Conservation (phyloP, 1,140 invertebrate species). For the Aphelenchoides avenae region DNA sequence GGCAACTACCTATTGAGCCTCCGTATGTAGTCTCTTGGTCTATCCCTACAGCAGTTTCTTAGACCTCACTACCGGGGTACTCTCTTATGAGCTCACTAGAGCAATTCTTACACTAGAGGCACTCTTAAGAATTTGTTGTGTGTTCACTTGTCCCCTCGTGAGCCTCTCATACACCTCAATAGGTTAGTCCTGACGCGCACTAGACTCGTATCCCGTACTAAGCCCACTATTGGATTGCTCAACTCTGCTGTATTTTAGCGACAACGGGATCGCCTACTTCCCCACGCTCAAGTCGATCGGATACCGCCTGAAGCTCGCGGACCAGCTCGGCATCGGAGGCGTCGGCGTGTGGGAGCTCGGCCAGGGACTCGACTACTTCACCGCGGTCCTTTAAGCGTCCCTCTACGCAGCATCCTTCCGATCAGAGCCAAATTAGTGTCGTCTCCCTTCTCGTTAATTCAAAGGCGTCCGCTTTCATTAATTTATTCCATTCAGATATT, state of each 20-base stretch:
- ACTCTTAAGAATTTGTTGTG: no score
- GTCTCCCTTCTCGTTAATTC: no score
- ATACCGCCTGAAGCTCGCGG: conserved; percentile 73
- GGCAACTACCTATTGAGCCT: no score
- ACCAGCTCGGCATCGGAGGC: conserved; percentile 71
- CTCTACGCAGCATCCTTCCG: no score
- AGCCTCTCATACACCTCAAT: conserved; percentile 2
- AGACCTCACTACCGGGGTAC: neutral
- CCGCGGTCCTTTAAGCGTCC: conserved; percentile 83
- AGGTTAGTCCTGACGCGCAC: neutral
- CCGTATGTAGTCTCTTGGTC: no score
- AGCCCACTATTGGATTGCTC: neutral
- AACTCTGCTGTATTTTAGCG: conserved; percentile 13
- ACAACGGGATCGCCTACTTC: conserved; percentile 63
- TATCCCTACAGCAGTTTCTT: no score
- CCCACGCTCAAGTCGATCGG: conserved; percentile 80
- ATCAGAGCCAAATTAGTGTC: no score
- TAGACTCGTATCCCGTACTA: neutral
- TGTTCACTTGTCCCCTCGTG: no score
- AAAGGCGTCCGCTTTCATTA: no score
- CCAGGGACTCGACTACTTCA: conserved; percentile 89
- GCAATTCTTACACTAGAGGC: no score
- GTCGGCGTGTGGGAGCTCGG: conserved; percentile 90
- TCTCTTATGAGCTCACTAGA: neutral
- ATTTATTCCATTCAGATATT: no score